These are phyloP conservation scores for Cynocephalus volans DNA, from an alignment of 2,113 vertebrate genomes.

Conservation along the genomic window DNA sequence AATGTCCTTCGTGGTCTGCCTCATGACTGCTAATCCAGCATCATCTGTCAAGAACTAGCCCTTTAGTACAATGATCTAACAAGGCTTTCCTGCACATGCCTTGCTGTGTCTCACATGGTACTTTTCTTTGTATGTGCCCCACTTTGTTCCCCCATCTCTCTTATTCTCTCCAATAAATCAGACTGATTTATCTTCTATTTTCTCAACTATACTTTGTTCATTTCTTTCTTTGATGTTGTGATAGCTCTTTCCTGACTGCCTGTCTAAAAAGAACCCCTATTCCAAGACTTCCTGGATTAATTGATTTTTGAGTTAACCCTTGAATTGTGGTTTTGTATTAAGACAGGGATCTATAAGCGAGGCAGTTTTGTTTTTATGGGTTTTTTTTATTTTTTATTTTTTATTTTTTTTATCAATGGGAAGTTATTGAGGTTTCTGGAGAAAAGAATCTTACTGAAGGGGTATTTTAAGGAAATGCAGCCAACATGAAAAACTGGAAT, in stretches of 20 bases:
- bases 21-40: not conserved
- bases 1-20: not conserved
- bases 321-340: not conserved
- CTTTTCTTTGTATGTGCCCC: not conserved
- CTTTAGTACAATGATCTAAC: not conserved
- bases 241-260: not conserved
- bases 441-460: not conserved
- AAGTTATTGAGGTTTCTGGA: not conserved
- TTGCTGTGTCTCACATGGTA: not conserved
- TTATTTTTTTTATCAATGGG: not conserved
- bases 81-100: not conserved
- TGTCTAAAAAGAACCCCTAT: not conserved
- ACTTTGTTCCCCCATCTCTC: not conserved
- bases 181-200: not conserved
- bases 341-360: not conserved
- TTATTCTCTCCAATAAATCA: not conserved
- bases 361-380: not conserved
- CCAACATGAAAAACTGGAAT: not conserved
- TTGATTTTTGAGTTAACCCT: not conserved
- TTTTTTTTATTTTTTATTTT: not conserved
- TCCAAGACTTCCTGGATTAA: not conserved
- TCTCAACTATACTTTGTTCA: not conserved
- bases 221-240: conserved; percentile 7
- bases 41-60: not conserved
- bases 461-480: not conserved